A percentile compares a stretch with the other conserved stretches of the same genome.
phyloP scores from a whole-genome alignment of 37 sponge, comb jelly and placozoan species.

The Bolinopsis microptera region DNA sequence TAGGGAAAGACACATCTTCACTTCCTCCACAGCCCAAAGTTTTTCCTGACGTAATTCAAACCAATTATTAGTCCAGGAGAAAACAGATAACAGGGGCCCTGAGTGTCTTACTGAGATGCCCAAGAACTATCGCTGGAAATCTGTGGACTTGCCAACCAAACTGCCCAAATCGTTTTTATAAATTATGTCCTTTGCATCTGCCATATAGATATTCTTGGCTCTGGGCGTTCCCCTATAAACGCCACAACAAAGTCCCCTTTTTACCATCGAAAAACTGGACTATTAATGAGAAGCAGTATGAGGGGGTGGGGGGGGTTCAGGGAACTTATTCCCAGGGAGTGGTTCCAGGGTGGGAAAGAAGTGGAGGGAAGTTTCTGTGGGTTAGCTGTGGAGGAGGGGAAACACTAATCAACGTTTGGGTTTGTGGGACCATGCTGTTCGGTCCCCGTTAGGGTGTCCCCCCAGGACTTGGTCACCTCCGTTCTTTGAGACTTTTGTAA shows the following conservation, averaged over 20 bases:
- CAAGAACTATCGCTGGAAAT: background rate
- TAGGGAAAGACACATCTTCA: slow-evolving; percentile 27
- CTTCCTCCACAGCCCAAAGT: background rate
- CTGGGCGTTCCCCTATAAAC: background rate
- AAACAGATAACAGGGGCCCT: slow-evolving; percentile 15
- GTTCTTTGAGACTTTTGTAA: background rate
- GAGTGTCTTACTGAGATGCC: slow-evolving; percentile 12
- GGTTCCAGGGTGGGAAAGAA: slow-evolving; percentile 62
- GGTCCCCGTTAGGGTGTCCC: slow-evolving; percentile 30
- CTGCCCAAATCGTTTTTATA: slow-evolving; percentile 65
- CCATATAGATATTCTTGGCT: slow-evolving; percentile 18
- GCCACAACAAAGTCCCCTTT: slow-evolving; percentile 16
- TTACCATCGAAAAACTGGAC: slow-evolving; percentile 21
- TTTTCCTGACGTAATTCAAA: slow-evolving; percentile 13
- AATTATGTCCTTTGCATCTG: background rate
- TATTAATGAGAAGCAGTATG: background rate
- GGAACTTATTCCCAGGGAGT: background rate
- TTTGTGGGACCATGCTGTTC: slow-evolving; percentile 38
- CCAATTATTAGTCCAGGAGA: slow-evolving; percentile 48
- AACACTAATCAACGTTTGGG: background rate
- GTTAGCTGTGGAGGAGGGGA: background rate
- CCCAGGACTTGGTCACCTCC: slow-evolving; percentile 18
- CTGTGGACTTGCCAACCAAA: background rate
- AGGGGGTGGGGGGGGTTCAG: background rate
- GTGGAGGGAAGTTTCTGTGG: slow-evolving; percentile 14